These are phyloP conservation scores for Pycnomerus fuliginosus DNA, from an alignment of 2,888 invertebrate genomes.

Conservation along the genomic window DNA sequence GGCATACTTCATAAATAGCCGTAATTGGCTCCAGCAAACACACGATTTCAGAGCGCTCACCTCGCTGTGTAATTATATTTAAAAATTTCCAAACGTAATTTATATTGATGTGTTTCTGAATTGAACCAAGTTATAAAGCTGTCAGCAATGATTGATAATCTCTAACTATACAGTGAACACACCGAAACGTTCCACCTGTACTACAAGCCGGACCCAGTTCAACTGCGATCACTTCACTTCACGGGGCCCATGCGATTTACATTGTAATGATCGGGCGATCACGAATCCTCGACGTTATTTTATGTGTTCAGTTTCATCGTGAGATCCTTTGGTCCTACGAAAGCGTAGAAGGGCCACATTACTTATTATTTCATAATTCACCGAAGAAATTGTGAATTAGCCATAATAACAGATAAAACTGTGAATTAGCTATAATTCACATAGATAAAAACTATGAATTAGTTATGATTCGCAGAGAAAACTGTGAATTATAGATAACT, in stretches of 20 bases:
- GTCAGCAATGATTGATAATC: slow-evolving; percentile 47
- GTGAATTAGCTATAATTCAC: no score
- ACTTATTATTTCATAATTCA: no score
- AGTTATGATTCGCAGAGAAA: no score
- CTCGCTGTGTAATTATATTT: slow-evolving; percentile 43
- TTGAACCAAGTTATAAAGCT: slow-evolving; percentile 47
- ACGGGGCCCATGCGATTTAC: slow-evolving; percentile 30
- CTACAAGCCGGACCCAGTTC: slow-evolving; percentile 9
- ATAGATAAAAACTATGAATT: no score
- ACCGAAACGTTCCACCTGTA: slow-evolving; percentile 26
- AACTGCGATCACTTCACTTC: slow-evolving; percentile 20
- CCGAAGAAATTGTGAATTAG: no score
- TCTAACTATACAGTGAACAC: slow-evolving; percentile 40
- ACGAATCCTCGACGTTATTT: slow-evolving; percentile 29
- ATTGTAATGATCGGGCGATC: slow-evolving; percentile 41
- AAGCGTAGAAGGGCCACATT: no score
- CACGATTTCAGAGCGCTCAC: slow-evolving; percentile 37
- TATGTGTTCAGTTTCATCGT: slow-evolving; percentile 22
- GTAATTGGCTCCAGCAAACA: slow-evolving; percentile 42
- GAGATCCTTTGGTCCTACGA: no score
- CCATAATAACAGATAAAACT: no score
- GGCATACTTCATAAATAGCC: slow-evolving; percentile 33
- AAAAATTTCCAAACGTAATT: slow-evolving; percentile 45
- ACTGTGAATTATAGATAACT: no score
- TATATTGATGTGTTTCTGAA: slow-evolving; percentile 46